A percentile compares a stretch with the other conserved stretches of the same genome.
phyloP scores from a whole-genome alignment of 2,113 vertebrate genomes.

The Bambusicola thoracicus region DNA sequence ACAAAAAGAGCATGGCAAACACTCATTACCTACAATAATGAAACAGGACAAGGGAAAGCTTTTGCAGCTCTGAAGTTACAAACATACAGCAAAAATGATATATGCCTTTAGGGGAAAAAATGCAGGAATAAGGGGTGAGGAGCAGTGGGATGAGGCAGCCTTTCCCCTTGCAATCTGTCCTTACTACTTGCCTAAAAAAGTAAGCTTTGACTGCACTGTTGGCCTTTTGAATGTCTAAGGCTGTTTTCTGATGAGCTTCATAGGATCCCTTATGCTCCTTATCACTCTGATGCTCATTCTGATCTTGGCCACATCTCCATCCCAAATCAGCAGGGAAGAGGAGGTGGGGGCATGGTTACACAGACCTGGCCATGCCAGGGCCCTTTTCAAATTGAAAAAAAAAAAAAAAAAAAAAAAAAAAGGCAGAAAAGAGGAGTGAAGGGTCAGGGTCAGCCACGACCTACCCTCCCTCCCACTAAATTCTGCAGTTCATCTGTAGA shows the following conservation, averaged over 20 bases:
- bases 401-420: too few relatives aligned
- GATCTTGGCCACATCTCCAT: neutral
- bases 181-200: neutral
- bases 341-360: neutral
- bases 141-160: neutral
- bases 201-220: neutral
- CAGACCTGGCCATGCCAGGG: neutral
- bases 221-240: neutral
- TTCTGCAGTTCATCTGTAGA: slow-evolving; percentile 39
- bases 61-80: neutral
- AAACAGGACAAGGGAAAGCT: neutral
- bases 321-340: neutral
- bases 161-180: neutral
- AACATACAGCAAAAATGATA: neutral
- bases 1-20: neutral
- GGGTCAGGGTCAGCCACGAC: neutral
- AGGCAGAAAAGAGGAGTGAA: neutral
- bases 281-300: neutral
- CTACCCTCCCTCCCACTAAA: neutral
- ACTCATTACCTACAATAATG: neutral
- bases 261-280: neutral
- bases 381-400: neutral
- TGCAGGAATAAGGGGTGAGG: neutral
- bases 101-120: neutral
- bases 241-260: neutral